Evolutionary conservation across 2,797 vertebrate genomes (phyloP).

Genomic region (Phoeniculus purpureus): DNA sequence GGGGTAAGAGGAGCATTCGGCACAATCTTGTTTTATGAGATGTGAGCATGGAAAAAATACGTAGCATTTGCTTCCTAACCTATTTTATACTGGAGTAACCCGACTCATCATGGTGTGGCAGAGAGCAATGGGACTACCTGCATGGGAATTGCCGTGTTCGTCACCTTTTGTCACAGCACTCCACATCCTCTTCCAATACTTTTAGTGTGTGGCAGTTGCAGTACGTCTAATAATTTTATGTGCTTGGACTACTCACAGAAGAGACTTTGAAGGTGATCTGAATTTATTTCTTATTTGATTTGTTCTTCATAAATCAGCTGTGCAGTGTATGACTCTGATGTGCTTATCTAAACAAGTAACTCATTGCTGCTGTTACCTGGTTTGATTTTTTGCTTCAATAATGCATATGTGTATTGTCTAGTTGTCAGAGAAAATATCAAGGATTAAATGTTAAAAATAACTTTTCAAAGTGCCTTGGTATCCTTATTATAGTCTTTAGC

Average conservation of each 20-base stretch:
- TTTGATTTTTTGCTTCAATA: background rate
- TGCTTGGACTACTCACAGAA: background rate
- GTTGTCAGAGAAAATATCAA: background rate
- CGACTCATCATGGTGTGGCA: background rate
- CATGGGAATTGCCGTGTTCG: background rate
- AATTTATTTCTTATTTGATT: background rate
- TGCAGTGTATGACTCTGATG: background rate
- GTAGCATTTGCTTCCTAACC: background rate
- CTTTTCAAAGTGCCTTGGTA: background rate
- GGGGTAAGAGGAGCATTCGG: background rate
- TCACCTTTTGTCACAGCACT: background rate
- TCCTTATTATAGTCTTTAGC: background rate
- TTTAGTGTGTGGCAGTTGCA: background rate
- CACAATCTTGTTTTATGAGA: background rate
- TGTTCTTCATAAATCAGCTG: background rate
- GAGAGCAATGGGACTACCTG: background rate
- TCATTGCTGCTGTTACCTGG: background rate
- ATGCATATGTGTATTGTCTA: background rate
- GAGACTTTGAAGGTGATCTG: background rate
- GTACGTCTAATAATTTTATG: background rate
- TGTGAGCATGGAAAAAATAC: background rate
- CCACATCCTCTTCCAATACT: background rate
- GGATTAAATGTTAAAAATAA: background rate
- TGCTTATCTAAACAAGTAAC: background rate
- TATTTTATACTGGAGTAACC: background rate